Base-by-base conservation (phyloP, 2,113 vertebrate genomes). In the Bubo bubo region DNA sequence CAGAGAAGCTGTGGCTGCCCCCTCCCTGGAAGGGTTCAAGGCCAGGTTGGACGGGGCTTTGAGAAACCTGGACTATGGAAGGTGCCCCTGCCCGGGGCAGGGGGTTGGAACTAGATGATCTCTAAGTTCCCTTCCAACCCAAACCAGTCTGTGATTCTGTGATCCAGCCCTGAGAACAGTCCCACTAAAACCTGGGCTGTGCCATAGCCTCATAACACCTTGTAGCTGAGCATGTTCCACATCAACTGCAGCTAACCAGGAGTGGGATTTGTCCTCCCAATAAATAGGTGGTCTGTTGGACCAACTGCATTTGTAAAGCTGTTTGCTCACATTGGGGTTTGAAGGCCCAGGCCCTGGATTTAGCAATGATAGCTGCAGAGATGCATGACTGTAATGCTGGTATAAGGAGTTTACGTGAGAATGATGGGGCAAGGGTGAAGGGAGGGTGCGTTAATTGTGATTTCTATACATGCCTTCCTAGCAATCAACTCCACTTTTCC, bases 401-500 rank as follows among this genome's bases (percentile, higher is more conserved):
- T 60, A 14, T 41, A 43, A 62, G 37, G 39, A 53, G 13, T 24
- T 24, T 39, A 7, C 4, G 0, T n/a, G 56, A 74, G 35, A 80
- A 63, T 15, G 34, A 37, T 2, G 62, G 37, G 34, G 62, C 30
- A 49, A 45, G 70, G 52, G 39, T 47, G 66, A 73, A 84, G 47
- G 71, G 70, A 56, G 28, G 28, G 37, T 64, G 66, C 39, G 43
- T 90, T 94, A 94, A 88, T 41, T 92, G 88, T 73, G 50, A 92
- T 88, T 96, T 95, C 63, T 67, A 20, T 50, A 53, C 20, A 17
- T 45, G 55, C 14, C 18, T 95, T 68, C 67, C 43, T 80, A 72
- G 63, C 75, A 95, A 92, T 89, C 91, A 95, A 92, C 62, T 89
- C 62, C 28, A 55, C 27, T 85, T 73, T 82, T 82, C 16, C 89